phyloP scores from a whole-genome alignment of 2,888 invertebrate genomes.

The Omphaloscelis lunosa region DNA sequence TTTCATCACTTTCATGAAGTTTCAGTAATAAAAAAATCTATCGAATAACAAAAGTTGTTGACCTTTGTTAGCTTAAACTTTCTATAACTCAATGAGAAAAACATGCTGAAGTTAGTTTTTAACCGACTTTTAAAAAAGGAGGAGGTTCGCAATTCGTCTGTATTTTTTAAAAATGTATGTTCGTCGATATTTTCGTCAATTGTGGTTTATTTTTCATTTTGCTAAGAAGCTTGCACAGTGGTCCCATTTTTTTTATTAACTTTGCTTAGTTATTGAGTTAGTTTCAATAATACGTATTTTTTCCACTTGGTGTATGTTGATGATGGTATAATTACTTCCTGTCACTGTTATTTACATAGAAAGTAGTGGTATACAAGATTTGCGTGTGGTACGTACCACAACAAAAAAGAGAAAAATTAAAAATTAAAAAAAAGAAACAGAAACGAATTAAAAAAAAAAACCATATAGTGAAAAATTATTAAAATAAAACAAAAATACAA shows the following conservation, averaged over 20 bases:
- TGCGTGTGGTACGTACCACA: not conserved
- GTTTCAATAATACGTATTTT: no score
- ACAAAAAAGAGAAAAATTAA: not conserved
- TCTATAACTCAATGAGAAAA: not conserved
- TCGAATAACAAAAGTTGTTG: not conserved
- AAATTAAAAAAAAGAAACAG: no score
- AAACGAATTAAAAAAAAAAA: not conserved
- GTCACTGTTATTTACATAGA: not conserved
- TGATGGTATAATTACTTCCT: not conserved
- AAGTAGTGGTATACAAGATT: not conserved
- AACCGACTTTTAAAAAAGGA: not conserved
- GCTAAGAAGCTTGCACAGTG: no score
- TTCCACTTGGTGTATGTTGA: no score
- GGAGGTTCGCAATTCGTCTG: no score
- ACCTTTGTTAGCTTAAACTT: not conserved
- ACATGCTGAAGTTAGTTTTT: not conserved
- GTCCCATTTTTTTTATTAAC: no score
- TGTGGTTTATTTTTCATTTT: no score
- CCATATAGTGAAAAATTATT: not conserved
- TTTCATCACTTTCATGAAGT: not conserved
- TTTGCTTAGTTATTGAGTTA: no score
- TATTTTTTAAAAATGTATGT: no score
- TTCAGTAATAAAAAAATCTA: not conserved
- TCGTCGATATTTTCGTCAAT: no score
- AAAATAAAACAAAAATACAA: not conserved